Conservation (phyloP, 2,888 invertebrate genomes). For the Temnothorax ravouxi region DNA sequence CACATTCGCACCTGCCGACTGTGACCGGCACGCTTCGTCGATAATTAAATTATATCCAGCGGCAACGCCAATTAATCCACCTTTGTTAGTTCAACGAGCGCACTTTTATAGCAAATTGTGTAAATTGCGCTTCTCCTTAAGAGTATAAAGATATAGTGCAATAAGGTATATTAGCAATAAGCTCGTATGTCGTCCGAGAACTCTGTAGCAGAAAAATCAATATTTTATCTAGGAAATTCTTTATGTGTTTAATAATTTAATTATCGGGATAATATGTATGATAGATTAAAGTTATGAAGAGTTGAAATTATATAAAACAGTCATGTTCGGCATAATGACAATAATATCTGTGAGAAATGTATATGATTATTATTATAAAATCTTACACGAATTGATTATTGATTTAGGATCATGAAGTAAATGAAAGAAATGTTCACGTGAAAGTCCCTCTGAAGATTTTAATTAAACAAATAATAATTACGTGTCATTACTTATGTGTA, state of each 20-base stretch:
- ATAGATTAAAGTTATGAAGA: background rate
- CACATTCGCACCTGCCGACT: slow-evolving; percentile 51
- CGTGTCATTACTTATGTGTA: background rate
- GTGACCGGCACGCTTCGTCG: background rate
- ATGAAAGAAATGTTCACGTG: background rate
- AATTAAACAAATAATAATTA: background rate
- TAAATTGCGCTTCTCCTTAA: background rate
- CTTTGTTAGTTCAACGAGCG: background rate
- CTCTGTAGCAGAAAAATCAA: background rate
- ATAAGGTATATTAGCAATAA: background rate
- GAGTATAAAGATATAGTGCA: background rate
- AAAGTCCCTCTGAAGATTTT: background rate
- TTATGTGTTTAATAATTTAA: slow-evolving; percentile 5
- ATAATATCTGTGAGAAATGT: background rate
- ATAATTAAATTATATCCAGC: slow-evolving; percentile 33
- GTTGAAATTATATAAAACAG: background rate
- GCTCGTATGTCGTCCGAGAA: background rate
- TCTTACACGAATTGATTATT: background rate
- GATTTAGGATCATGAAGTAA: background rate
- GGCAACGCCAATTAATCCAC: background rate
- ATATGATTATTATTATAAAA: background rate
- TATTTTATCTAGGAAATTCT: background rate
- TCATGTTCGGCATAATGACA: background rate
- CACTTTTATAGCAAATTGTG: background rate
- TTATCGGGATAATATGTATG: background rate